These are phyloP conservation scores for Leuciscus idus DNA, from an alignment of 2,113 vertebrate species.

Conservation along the genomic window DNA sequence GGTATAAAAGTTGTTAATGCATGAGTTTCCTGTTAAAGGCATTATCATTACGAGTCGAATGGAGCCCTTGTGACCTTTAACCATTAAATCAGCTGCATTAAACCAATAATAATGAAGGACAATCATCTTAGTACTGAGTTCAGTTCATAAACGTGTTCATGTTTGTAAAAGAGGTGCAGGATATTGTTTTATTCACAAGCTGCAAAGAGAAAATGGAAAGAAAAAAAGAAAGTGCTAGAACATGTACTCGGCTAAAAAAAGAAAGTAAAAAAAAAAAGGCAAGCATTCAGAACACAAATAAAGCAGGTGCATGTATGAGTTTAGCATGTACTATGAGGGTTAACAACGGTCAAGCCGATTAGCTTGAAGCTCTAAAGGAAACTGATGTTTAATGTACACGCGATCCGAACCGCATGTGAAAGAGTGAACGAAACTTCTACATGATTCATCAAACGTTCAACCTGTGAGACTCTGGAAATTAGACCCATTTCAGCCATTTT, in stretches of 20 bases:
- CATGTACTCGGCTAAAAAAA: neutral
- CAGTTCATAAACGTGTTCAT: neutral
- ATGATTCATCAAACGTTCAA: neutral
- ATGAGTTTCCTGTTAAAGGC: neutral
- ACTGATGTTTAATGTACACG: neutral
- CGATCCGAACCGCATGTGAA: neutral
- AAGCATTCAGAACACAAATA: neutral
- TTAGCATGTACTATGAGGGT: neutral
- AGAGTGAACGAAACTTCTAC: neutral
- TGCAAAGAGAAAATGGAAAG: neutral
- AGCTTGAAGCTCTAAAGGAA: neutral
- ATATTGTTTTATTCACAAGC: conserved; percentile 5
- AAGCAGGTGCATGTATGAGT: neutral
- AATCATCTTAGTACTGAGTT: neutral
- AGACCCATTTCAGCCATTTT: too few species aligned
- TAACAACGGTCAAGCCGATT: neutral
- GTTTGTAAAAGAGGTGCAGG: neutral
- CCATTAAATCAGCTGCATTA: neutral
- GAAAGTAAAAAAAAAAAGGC: neutral
- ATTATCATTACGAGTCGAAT: neutral
- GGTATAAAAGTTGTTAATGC: neutral
- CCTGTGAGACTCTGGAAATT: neutral
- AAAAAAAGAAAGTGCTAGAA: conserved; percentile 26
- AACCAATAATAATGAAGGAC: neutral
- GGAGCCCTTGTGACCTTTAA: neutral